Base-by-base conservation (phyloP, 1,140 invertebrate species). In the Drosophila leontia region DNA sequence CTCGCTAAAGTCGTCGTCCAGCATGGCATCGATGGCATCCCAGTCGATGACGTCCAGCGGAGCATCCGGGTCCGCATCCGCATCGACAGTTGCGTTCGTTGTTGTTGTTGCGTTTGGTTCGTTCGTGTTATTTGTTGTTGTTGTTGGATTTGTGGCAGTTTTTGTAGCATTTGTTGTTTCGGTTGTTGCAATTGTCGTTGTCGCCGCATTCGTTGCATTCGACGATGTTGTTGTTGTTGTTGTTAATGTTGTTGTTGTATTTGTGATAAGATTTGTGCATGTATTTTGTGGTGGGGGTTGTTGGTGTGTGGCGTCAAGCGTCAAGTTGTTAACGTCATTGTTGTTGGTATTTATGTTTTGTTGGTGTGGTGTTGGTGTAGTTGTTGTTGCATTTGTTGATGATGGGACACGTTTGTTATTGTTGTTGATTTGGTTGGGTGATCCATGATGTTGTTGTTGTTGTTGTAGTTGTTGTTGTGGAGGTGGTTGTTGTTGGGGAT, bases 1-100 rank as follows among this genome's bases (percentile, higher is more conserved):
- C 60, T 93, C 92, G 83, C 92, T 93, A 50, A 91, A 91, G 44
- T 92, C 91, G 39, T 92, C 91, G 41, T 92, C 88, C 64, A 92
- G 53, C 88, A 92, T 92, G 0, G 91, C 91, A 67, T 92, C 91
- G 65, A 92, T 92, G 6, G 91, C 91, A 76, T 92, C 91, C 91
- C 91, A 92, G 70, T 92, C 91, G 80, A 92, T 92, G 29, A 72
- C 86, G 75, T 92, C 91, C 50, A 92, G 83, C 48, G 91, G 80
- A 35, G 88, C 86, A 78, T 92, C 91, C 57, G 83, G 70, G 65
- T 92, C 88, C 50, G 80, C 72, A 64, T 84, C 50, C 32, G 79
- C 72, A 58, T 86, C 60, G 11, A 67, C 61, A 63, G 69, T 77
- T 50, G 85, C 71, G 44, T 75, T 81, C 47, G 68, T 79, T 72